These are phyloP conservation scores for Cylloceria caligata DNA, from an alignment of 2,888 invertebrate genomes.

Conservation along the genomic window DNA sequence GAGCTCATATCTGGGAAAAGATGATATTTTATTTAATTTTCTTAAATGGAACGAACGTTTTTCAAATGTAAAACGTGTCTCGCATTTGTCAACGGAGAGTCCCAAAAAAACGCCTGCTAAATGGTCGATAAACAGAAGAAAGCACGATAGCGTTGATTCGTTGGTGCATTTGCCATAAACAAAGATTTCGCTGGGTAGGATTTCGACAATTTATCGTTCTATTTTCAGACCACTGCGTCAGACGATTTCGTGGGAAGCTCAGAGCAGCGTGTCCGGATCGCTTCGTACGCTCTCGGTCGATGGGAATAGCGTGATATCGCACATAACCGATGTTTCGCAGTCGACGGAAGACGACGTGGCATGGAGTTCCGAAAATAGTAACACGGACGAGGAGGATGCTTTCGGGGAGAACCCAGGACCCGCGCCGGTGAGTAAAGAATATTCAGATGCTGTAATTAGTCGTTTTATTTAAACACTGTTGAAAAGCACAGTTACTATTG, in stretches of 20 bases:
- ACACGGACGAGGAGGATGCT: conserved; percentile 94
- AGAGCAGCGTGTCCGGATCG: conserved; percentile 84
- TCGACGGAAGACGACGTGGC: conserved; percentile 90
- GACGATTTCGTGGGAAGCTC: conserved; percentile 91
- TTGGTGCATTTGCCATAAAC: not conserved
- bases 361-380: conserved; percentile 97
- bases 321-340: conserved; percentile 81
- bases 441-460: not conserved
- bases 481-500: conserved; percentile 48
- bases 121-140: not conserved
- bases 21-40: too few relatives aligned
- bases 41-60: too few relatives aligned
- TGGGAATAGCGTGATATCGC: conserved; percentile 81
- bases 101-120: not conserved
- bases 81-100: not conserved
- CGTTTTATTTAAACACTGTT: conserved; percentile 38
- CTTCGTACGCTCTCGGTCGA: conserved; percentile 83
- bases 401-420: conserved; percentile 87
- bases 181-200: not conserved
- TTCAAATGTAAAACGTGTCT: too few relatives aligned
- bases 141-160: not conserved
- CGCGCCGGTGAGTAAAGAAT: conserved; percentile 84
- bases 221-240: conserved; percentile 89
- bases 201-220: conserved; percentile 41
- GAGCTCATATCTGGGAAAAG: too few relatives aligned